Evolutionary conservation across 2,888 invertebrate species (phyloP), one percentile per base, ranked within the genome.

Genomic region (Podotricha telesiphe): DNA sequence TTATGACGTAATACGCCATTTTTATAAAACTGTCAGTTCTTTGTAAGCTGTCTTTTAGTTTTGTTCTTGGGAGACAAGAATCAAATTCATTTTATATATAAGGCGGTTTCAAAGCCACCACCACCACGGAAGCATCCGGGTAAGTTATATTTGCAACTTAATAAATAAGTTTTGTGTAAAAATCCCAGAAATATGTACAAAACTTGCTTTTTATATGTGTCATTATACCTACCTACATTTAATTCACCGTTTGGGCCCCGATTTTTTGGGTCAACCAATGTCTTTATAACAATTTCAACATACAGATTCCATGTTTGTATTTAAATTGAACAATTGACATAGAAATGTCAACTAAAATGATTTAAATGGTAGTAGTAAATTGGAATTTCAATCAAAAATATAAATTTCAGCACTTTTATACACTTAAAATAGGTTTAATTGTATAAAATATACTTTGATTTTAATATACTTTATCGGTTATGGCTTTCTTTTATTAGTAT

Each of bases 111-210:
- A 78, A 76, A 79, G 71, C 79, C 80, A 82, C 85, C 83, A 72
- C 78, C 82, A 83, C 85, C 82, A 88, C 90, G 91, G 91, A 87
- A 86, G 91, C 90, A 89, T 91, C 92, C 92, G 92, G 93, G 93
- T 93, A 76, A 89, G 93, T 88, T 70, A 67, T 61, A 76, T 74
- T 75, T 76, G 73, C 74, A 73, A 70, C 77, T 78, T 71, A 69
- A 70, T 28, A 45, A 71, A 69, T 10, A 51, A n/a, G n/a, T 56
- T 67, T 72, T 67, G 45, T 53, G 66, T 53, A 10, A 40, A 47
- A 45, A 70, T 42, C 48, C 15, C 50, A 53, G 17, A 40, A 47
- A 6, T 51, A 61, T 17, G 34, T 28, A 15, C 42, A 22, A 66
- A 68, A 70, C 37, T 62, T 47, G 58, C 15, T 19, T 79, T 77